Conservation (phyloP, 2,888 invertebrate species). For the Halictus ligatus region DNA sequence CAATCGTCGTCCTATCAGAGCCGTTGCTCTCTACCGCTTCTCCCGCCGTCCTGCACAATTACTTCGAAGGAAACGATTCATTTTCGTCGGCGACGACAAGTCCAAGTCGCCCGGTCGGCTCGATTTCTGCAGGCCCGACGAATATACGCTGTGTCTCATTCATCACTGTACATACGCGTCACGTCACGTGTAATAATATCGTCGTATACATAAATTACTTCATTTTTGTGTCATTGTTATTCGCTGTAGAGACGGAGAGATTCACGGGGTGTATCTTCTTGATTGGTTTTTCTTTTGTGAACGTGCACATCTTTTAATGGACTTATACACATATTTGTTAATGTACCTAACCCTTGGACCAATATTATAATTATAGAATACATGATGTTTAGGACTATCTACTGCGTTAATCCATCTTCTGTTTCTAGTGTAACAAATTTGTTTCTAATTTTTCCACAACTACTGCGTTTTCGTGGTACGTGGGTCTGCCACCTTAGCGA, state of each 20-base stretch:
- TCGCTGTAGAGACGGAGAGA: not conserved
- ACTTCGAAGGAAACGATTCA: conserved; percentile 28
- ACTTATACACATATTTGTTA: not conserved
- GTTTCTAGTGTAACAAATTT: too few species aligned
- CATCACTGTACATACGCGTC: not conserved
- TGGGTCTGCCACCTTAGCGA: not conserved
- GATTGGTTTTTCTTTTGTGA: not conserved
- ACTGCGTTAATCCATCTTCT: too few species aligned
- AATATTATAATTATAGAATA: too few species aligned
- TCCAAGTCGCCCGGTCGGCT: not conserved
- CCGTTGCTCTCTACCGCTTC: not conserved
- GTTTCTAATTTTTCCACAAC: not conserved
- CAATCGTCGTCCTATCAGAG: conserved; percentile 22
- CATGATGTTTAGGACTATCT: too few species aligned
- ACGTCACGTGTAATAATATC: not conserved
- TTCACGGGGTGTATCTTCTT: not conserved
- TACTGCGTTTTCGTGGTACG: not conserved
- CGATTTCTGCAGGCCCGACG: not conserved
- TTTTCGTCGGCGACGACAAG: conserved; percentile 10
- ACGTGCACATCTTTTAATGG: not conserved
- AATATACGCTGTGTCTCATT: not conserved
- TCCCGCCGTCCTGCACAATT: not conserved
- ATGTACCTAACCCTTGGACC: not conserved
- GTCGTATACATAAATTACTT: not conserved
- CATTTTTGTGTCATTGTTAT: not conserved